Evolutionary conservation across 1,140 invertebrate genomes (phyloP), one percentile per base, ranked within the genome.

Genomic region (Solenopsis fugax): DNA sequence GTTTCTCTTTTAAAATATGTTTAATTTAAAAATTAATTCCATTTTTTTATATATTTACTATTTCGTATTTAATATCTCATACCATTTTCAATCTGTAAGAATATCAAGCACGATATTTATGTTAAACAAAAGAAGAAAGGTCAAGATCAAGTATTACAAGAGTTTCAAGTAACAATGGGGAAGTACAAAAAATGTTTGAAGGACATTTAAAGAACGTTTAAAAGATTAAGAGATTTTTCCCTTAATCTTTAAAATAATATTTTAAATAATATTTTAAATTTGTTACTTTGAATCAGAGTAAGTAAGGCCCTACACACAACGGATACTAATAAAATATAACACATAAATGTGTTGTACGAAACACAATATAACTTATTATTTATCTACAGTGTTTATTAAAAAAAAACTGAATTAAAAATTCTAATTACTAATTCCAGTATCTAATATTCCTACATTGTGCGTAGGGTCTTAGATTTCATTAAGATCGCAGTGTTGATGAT

Each of bases 401-500:
- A 29, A 29, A 29, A 29, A 29, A 29, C 29, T 29, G 29, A 29
- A 29, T 29, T 29, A 29, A 29, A 29, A 29, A 29, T 29, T 29
- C 29, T 29, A 29, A 29, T 29, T 29, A 2, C 29, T 29, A 29
- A 29, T 0, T 29, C 29, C 2, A 29, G 29, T 29, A 29, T 29
- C 2, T 29, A 29, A 29, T 29, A 29, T 29, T 29, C 2, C 2
- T 29, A 29, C 29, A 29, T 2, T 29, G 29, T 29, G 29, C 29
- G 29, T 2, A 29, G 29, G 29, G 2, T 2, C 29, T 29, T 29
- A 45, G 52, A 54, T 75, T 77, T 77, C 9, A 56, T 75, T 45
- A 77, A 77, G n/a, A 7, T 60, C 10, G 2, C 3, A 34, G 2
- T 21, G 73, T 48, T 77, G 56, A 60, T 48, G 77, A 67, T 48